Percentiles rank a stretch among this genome's conserved stretches.
Conservation (phyloP, 2,888 invertebrate species). For the Torymus auratus region DNA sequence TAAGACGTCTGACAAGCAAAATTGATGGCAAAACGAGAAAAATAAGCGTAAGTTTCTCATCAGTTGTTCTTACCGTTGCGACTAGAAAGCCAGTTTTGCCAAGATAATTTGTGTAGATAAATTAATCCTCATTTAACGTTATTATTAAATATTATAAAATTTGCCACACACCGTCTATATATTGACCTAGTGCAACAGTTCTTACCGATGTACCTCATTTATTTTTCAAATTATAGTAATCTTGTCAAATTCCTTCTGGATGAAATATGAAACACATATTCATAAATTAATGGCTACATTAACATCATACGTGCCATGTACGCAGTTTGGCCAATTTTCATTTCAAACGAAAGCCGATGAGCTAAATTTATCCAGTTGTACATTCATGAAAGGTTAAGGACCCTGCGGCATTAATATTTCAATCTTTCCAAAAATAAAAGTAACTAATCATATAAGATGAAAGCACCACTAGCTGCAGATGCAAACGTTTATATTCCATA, state of each 20-base stretch:
- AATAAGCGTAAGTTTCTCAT: constrained; percentile 81
- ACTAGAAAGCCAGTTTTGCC: no score
- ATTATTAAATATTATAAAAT: no score
- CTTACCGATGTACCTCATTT: no score
- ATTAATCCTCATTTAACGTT: no score
- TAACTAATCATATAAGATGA: constrained; percentile 1
- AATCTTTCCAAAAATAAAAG: constrained; percentile 35
- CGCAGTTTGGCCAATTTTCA: constrained; percentile 17
- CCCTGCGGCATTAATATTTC: constrained; percentile 30
- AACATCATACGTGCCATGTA: neutral
- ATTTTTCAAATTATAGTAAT: no score
- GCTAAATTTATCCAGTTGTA: constrained; percentile 24
- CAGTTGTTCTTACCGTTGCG: no score
- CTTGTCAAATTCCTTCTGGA: neutral
- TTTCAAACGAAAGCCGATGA: neutral
- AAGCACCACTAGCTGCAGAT: neutral
- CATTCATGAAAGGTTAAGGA: constrained; percentile 29
- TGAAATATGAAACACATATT: neutral
- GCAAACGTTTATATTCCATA: no score
- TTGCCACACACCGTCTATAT: no score
- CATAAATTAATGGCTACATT: neutral
- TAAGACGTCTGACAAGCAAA: constrained; percentile 82
- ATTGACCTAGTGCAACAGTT: no score
- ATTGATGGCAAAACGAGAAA: constrained; percentile 82
- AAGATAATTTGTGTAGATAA: no score